Evolutionary conservation across 2,113 vertebrate genomes (phyloP), one percentile per base, ranked within the genome.

Genomic region (Athene noctua): DNA sequence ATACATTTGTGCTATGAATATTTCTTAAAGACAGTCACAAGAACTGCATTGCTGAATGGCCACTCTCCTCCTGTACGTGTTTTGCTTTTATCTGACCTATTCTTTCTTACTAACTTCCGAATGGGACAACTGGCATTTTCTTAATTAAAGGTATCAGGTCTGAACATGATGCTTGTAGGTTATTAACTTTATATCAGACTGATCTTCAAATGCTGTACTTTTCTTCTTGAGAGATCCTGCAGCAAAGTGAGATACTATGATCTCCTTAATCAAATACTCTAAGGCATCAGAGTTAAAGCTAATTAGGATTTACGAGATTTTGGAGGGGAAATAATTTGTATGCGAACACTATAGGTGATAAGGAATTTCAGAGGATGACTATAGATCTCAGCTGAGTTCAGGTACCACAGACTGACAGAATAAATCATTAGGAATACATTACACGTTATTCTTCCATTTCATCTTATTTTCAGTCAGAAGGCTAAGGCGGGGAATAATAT

Each of bases 251-350:
- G 88, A 79, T 75, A 65, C 16, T 20, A 20, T 51, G 88, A 83
- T 86, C 61, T 78, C 25, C 55, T 88, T 92, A 47, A 92, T 88
- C 86, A 95, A 65, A 94, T 46, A 27, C 44, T 85, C 16, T 49
- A 86, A 78, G 52, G 34, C 47, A 72, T 81, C 44, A 44, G 34
- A 79, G 57, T 68, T 92, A 78, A 79, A 93, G 61, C 52, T 97
- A 94, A 96, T 97, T 91, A 91, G 86, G 71, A 82, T 92, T 89
- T 91, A 87, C 87, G 83, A 84, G 57, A 47, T 34, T 66, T 72
- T 80, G 54, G 18, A 79, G 40, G 36, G 15, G 84, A 40, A 61
- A 57, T 58, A 49, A 87, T 94, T 97, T 87, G 42, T 89, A 77
- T 79, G 51, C 1, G 7, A 94, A 46, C 80, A 38, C 30, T 75